A percentile compares a stretch with the other conserved stretches of the same genome.
phyloP scores from a whole-genome alignment of 2,888 invertebrate species.

The Dione juno region DNA sequence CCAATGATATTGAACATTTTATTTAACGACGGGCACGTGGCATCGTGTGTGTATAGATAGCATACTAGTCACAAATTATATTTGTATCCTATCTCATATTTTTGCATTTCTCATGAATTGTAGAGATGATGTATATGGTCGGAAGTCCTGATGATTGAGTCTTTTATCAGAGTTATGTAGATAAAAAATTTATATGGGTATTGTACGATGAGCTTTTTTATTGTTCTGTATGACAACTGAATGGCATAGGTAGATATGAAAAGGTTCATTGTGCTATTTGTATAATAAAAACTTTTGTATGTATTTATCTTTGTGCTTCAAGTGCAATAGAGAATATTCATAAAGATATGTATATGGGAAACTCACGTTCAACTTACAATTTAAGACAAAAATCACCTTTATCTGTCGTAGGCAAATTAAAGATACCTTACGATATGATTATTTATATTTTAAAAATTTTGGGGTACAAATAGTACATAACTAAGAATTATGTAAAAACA shows the following conservation, averaged over 20 bases:
- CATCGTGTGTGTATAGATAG: constrained; percentile 50
- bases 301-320: too few relatives aligned
- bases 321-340: too few relatives aligned
- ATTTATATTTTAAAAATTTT: too few relatives aligned
- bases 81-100: constrained; percentile 22
- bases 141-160: constrained; percentile 35
- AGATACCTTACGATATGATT: too few relatives aligned
- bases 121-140: constrained; percentile 34
- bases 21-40: constrained; percentile 64
- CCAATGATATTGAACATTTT: constrained; percentile 63
- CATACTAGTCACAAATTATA: constrained; percentile 51
- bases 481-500: too few relatives aligned
- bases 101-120: constrained; percentile 5
- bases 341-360: not conserved
- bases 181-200: constrained; percentile 24
- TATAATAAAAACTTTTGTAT: not conserved
- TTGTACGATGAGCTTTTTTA: constrained; percentile 11
- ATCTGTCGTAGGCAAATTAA: too few relatives aligned
- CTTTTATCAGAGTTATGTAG: constrained; percentile 35
- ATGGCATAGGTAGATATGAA: not conserved
- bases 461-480: too few relatives aligned
- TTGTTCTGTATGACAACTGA: not conserved
- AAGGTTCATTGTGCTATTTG: not conserved
- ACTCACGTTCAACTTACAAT: not conserved
- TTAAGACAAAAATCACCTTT: not conserved